Conservation (phyloP, 1,140 invertebrate species). For the Aphelenchoides avenae region DNA sequence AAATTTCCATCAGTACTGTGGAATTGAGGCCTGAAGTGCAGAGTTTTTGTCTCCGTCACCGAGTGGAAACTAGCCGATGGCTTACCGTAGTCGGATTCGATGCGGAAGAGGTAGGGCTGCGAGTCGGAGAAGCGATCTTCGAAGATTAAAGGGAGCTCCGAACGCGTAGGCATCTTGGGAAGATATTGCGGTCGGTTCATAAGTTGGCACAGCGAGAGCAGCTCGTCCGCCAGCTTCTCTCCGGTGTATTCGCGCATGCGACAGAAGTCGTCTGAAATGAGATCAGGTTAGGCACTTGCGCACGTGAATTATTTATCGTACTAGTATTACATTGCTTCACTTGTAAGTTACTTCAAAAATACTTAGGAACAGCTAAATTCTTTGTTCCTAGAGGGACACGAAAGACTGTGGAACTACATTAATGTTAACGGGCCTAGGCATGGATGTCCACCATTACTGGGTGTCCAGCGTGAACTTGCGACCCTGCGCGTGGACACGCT, state of each 20-base stretch:
- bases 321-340: too few species aligned
- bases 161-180: slow-evolving; percentile 31
- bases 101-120: slow-evolving; percentile 41
- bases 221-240: slow-evolving; percentile 37
- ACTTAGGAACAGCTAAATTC: too few species aligned
- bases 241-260: slow-evolving; percentile 46
- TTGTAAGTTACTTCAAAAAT: too few species aligned
- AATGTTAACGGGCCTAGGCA: too few species aligned
- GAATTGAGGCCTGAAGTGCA: too few species aligned
- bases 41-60: neutral
- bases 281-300: neutral
- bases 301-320: too few species aligned
- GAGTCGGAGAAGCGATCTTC: slow-evolving; percentile 41
- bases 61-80: neutral
- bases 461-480: too few species aligned
- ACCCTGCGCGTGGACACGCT: too few species aligned
- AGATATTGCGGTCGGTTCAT: slow-evolving; percentile 44
- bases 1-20: too few species aligned
- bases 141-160: slow-evolving; percentile 33
- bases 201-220: slow-evolving; percentile 34
- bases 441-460: too few species aligned
- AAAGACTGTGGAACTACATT: too few species aligned
- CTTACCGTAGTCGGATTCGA: slow-evolving; percentile 35
- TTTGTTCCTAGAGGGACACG: too few species aligned
- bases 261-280: slow-evolving; percentile 39